Conservation (phyloP, 2,888 invertebrate genomes). For the Eupithecia subumbrata region DNA sequence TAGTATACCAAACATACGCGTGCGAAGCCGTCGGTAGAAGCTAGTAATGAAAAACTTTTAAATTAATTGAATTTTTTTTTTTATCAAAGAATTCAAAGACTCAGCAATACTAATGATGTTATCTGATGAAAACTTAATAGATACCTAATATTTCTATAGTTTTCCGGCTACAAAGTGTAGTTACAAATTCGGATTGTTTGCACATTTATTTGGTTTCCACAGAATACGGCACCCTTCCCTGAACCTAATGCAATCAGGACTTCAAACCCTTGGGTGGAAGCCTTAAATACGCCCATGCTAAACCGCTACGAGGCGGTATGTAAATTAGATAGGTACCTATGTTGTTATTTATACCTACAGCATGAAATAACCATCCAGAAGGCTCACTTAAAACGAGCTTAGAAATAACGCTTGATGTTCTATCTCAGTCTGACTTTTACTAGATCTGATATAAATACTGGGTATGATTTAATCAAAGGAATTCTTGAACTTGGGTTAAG, state of each 20-base stretch:
- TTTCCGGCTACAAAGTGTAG: neutral
- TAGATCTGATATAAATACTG: neutral
- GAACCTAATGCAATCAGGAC: constrained; percentile 30
- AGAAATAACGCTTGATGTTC: neutral
- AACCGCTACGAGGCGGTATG: constrained; percentile 29
- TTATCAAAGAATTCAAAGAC: no score
- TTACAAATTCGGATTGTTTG: neutral
- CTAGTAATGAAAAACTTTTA: no score
- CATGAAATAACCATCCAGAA: neutral
- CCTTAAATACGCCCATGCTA: constrained; percentile 25
- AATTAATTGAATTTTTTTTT: no score
- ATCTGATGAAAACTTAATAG: neutral
- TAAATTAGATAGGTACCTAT: constrained; percentile 22
- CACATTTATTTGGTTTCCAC: neutral
- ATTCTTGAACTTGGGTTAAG: neutral
- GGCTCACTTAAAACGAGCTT: neutral
- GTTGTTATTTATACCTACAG: constrained; percentile 5
- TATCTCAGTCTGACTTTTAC: neutral
- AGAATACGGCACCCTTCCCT: constrained; percentile 18
- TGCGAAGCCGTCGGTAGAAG: no score
- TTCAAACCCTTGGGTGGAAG: constrained; percentile 5
- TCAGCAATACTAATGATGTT: no score
- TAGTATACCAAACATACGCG: no score
- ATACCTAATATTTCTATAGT: neutral
- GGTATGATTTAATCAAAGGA: neutral